phyloP scores from a whole-genome alignment of 1,140 invertebrate genomes.

The Orchestia grillus region DNA sequence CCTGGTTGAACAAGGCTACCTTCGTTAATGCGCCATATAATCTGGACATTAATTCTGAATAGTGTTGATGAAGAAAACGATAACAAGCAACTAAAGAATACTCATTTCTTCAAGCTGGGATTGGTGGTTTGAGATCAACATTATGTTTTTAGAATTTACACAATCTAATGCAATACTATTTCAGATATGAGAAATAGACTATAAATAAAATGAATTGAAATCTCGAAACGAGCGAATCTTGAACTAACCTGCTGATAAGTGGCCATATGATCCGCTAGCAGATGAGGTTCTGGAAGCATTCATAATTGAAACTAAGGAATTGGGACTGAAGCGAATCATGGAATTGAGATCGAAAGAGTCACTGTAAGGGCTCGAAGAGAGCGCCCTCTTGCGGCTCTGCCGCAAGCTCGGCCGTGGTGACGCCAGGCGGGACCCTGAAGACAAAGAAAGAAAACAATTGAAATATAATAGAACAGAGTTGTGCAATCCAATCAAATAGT shows the following conservation, averaged over 20 bases:
- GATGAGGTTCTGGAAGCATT: conserved; percentile 88
- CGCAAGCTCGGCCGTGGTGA: conserved; percentile 78
- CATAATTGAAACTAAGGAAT: conserved; percentile 90
- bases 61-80: too few species aligned
- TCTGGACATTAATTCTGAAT: background rate
- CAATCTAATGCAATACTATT: too few species aligned
- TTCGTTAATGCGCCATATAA: background rate
- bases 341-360: conserved; percentile 95
- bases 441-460: conserved; percentile 43
- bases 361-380: conserved; percentile 94
- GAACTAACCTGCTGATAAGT: conserved; percentile 85
- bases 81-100: too few species aligned
- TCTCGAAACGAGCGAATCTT: background rate
- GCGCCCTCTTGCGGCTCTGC: conserved; percentile 87
- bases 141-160: too few species aligned
- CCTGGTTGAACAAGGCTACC: conserved; percentile 66
- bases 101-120: too few species aligned
- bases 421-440: conserved; percentile 65
- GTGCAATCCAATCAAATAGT: background rate
- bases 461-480: background rate
- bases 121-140: too few species aligned
- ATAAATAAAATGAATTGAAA: background rate
- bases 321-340: conserved; percentile 94
- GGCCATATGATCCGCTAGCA: conserved; percentile 90
- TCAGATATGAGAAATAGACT: too few species aligned